phyloP scores from a whole-genome alignment of 2,888 invertebrate genomes.

The Dromius quadrimaculatus region DNA sequence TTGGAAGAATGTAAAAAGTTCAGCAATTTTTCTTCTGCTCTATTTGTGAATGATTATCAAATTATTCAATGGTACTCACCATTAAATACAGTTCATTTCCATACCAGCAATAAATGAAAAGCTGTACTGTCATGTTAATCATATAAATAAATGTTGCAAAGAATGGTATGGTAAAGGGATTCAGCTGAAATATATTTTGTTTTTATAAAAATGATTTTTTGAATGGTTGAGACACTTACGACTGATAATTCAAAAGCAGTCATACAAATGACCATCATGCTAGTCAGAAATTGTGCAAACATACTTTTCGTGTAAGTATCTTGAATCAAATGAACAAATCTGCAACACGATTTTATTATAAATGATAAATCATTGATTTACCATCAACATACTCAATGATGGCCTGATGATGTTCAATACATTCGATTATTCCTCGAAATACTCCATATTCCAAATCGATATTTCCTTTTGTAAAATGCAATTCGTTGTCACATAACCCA shows the following conservation, averaged over 20 bases:
- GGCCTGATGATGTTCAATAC: constrained; percentile 59
- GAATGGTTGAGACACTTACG: too few relatives aligned
- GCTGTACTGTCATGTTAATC: constrained; percentile 64
- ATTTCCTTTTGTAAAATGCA: constrained; percentile 6
- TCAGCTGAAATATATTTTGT: constrained; percentile 54
- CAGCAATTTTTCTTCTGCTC: too few relatives aligned
- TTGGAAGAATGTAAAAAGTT: too few relatives aligned
- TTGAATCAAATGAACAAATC: constrained; percentile 64
- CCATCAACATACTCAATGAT: constrained; percentile 58
- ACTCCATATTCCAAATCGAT: constrained; percentile 34
- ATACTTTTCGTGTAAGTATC: constrained; percentile 63
- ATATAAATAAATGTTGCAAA: constrained; percentile 65
- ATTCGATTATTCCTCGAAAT: constrained; percentile 55
- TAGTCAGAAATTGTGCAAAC: constrained; percentile 66
- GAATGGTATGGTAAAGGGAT: constrained; percentile 62
- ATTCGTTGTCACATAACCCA: neutral
- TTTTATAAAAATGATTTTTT: neutral
- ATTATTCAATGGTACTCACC: too few relatives aligned
- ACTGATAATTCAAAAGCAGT: constrained; percentile 69
- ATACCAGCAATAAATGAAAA: constrained; percentile 68
- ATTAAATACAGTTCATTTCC: constrained; percentile 68
- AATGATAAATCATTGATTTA: neutral
- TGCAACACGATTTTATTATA: constrained; percentile 55
- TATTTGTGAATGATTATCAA: too few relatives aligned
- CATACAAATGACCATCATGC: constrained; percentile 67